Evolutionary conservation across 2,797 vertebrate genomes (phyloP).

Genomic region (Eurystomus glaucurus): DNA sequence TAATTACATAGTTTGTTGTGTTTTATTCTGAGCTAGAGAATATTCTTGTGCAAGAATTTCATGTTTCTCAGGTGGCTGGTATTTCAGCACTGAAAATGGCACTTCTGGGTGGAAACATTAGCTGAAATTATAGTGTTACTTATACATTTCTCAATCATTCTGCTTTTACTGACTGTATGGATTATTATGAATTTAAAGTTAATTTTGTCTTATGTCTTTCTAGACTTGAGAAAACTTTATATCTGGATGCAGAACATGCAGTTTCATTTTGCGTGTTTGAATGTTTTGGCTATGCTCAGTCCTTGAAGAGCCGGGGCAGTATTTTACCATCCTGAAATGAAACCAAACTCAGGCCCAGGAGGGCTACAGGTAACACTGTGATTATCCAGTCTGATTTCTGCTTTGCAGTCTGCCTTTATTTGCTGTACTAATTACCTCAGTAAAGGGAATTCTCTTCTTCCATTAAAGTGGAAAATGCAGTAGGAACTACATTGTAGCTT

Average conservation of each 20-base stretch:
- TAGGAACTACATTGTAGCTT: not conserved
- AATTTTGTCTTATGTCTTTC: not conserved
- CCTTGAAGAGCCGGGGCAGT: not conserved
- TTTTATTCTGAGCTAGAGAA: not conserved
- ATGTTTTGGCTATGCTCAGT: not conserved
- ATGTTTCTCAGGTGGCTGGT: not conserved
- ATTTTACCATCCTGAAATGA: not conserved
- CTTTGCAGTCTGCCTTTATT: not conserved
- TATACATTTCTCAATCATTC: not conserved
- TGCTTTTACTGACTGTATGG: not conserved
- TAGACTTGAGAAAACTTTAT: not conserved
- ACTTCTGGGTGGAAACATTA: not conserved
- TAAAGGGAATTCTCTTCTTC: slow-evolving; percentile 5
- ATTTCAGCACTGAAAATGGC: slow-evolving; percentile 7
- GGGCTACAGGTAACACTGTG: not conserved
- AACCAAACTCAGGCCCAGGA: not conserved
- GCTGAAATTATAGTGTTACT: slow-evolving; percentile 1
- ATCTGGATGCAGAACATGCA: not conserved
- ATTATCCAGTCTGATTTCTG: not conserved
- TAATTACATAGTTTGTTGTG: not conserved
- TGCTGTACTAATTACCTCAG: not conserved
- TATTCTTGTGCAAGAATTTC: slow-evolving; percentile 9
- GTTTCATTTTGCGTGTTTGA: not conserved
- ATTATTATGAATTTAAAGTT: not conserved
- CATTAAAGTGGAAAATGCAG: not conserved